phyloP scores from a whole-genome alignment of 1,140 invertebrate genomes.

The Oryzaephilus surinamensis region DNA sequence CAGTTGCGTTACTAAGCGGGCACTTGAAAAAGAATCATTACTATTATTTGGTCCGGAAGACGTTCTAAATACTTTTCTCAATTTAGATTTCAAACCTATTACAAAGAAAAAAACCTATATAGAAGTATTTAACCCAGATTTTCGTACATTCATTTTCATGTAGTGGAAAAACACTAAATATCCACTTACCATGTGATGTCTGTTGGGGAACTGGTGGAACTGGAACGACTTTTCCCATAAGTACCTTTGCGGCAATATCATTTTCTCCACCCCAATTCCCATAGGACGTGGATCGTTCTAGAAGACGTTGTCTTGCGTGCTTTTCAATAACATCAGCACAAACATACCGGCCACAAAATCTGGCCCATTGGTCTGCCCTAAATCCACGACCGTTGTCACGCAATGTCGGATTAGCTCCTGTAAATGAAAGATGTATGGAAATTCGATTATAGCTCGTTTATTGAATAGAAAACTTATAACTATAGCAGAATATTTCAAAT shows the following conservation, averaged over 20 bases:
- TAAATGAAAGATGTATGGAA: slow-evolving; percentile 12
- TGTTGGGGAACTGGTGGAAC: slow-evolving; percentile 23
- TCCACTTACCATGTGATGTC: slow-evolving; percentile 20
- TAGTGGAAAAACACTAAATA: slow-evolving; percentile 3
- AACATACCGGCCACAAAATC: slow-evolving; percentile 61
- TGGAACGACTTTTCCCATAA: slow-evolving; percentile 41
- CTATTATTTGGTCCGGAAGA: slow-evolving; percentile 41
- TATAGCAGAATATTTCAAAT: too few relatives aligned
- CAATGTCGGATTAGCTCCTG: slow-evolving; percentile 63
- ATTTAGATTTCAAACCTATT: slow-evolving; percentile 39
- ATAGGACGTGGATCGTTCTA: slow-evolving; percentile 45
- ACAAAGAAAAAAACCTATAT: neutral
- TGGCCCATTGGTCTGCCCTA: slow-evolving; percentile 67
- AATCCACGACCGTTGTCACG: slow-evolving; percentile 59
- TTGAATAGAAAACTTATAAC: too few relatives aligned
- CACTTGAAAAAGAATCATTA: slow-evolving; percentile 35
- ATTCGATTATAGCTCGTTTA: too few relatives aligned
- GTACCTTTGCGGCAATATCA: slow-evolving; percentile 39
- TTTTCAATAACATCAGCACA: slow-evolving; percentile 67
- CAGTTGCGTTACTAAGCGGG: slow-evolving; percentile 46
- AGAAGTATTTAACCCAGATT: slow-evolving; percentile 1
- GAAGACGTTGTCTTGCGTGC: slow-evolving; percentile 46
- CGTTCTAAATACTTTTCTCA: slow-evolving; percentile 48
- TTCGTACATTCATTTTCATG: slow-evolving; percentile 1
- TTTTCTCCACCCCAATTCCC: slow-evolving; percentile 49